phyloP scores from a whole-genome alignment of 2,888 invertebrate species.

The Selenia dentaria region DNA sequence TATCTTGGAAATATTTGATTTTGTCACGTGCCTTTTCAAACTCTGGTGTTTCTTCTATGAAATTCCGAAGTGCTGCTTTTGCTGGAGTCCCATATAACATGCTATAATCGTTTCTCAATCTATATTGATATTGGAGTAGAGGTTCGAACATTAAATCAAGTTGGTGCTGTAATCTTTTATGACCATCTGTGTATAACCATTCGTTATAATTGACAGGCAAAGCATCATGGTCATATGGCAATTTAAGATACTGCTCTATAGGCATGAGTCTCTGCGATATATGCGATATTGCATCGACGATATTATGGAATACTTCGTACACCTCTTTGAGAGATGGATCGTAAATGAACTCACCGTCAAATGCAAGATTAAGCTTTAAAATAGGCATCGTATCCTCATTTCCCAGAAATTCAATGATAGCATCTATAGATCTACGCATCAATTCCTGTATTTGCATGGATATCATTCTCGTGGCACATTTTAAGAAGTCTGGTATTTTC shows the following conservation, averaged over 20 bases:
- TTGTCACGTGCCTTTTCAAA: slow-evolving; percentile 86
- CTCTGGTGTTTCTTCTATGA: slow-evolving; percentile 76
- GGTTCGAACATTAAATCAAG: slow-evolving; percentile 83
- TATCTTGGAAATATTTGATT: slow-evolving; percentile 85
- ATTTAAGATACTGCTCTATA: slow-evolving; percentile 78
- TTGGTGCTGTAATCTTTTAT: slow-evolving; percentile 76
- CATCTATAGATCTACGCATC: slow-evolving; percentile 87
- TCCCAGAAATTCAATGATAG: slow-evolving; percentile 83
- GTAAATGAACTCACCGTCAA: slow-evolving; percentile 81
- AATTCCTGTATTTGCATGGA: slow-evolving; percentile 86
- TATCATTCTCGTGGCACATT: slow-evolving; percentile 74
- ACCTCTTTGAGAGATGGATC: slow-evolving; percentile 85
- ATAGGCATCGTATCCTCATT: slow-evolving; percentile 84
- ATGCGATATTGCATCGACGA: slow-evolving; percentile 82
- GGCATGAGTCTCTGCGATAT: slow-evolving; percentile 86
- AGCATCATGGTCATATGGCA: slow-evolving; percentile 69
- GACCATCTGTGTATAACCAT: slow-evolving; percentile 80
- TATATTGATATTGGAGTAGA: slow-evolving; percentile 80
- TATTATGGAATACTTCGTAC: slow-evolving; percentile 81
- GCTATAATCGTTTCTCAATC: slow-evolving; percentile 81
- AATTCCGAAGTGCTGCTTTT: slow-evolving; percentile 67
- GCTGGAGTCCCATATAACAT: slow-evolving; percentile 82
- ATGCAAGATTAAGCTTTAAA: slow-evolving; percentile 84
- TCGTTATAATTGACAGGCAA: slow-evolving; percentile 85
- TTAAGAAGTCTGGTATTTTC: slow-evolving; percentile 65